Conservation (phyloP, 2,113 vertebrate species). For the Apodemus speciosus region DNA sequence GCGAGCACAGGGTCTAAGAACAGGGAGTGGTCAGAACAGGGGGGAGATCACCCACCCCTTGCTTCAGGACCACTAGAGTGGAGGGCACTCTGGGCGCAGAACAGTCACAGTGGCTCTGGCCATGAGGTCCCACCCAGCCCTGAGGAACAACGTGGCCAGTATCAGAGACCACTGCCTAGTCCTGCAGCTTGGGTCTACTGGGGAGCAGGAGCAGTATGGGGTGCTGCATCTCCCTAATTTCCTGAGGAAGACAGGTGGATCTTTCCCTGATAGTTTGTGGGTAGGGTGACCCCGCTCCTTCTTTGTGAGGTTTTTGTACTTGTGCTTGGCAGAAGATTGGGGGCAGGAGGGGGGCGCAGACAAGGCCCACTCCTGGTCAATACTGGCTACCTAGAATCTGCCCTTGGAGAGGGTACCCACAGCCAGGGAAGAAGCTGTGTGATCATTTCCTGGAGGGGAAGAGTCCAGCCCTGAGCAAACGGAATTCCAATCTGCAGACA, state of each 20-base stretch:
- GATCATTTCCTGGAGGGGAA: not conserved
- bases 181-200: not conserved
- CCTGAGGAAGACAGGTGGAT: not conserved
- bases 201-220: not conserved
- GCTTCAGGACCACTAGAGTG: no score
- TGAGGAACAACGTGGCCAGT: not conserved
- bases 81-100: not conserved
- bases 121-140: not conserved
- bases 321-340: not conserved
- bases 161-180: not conserved
- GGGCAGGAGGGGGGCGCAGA: rapidly evolving
- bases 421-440: not conserved
- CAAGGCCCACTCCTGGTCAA: not conserved
- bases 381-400: not conserved
- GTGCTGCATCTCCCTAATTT: not conserved
- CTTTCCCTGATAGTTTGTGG: not conserved
- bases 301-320: not conserved
- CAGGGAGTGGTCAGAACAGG: not conserved
- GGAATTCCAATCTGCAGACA: not conserved
- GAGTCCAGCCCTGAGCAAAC: not conserved
- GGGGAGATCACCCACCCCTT: not conserved
- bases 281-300: not conserved
- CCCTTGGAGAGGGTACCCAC: not conserved
- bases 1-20: not conserved
- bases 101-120: not conserved